Evolutionary conservation across 2,888 invertebrate species (phyloP).

Genomic region (Boloria euphrosyne): DNA sequence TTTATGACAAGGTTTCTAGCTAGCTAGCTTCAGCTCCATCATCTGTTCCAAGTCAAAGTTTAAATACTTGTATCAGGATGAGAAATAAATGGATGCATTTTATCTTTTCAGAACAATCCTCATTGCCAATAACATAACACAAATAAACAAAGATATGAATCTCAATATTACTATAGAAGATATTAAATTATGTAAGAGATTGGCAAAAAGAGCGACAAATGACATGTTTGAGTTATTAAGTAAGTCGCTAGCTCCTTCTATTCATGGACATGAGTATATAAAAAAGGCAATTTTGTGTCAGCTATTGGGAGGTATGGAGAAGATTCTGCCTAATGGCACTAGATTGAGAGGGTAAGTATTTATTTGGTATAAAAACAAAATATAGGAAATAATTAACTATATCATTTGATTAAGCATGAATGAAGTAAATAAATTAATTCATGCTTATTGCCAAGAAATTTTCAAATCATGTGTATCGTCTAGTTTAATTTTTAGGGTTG

Average conservation of each 20-base stretch:
- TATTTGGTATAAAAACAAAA: background rate
- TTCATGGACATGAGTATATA: slow-evolving; percentile 97
- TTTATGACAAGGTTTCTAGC: too few relatives aligned
- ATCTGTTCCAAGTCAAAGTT: too few relatives aligned
- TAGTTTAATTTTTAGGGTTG: too few relatives aligned
- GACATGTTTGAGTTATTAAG: slow-evolving; percentile 95
- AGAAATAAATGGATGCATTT: background rate
- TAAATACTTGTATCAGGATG: too few relatives aligned
- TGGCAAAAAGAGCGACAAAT: slow-evolving; percentile 85
- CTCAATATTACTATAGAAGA: slow-evolving; percentile 91
- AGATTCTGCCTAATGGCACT: slow-evolving; percentile 94
- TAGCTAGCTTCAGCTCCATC: too few relatives aligned
- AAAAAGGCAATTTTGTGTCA: slow-evolving; percentile 98
- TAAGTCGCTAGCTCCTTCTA: slow-evolving; percentile 97
- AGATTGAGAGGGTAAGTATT: slow-evolving; percentile 89
- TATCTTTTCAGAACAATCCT: slow-evolving; percentile 89
- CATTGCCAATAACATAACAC: slow-evolving; percentile 95
- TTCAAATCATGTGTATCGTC: too few relatives aligned
- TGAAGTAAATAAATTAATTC: too few relatives aligned
- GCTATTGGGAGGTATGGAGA: slow-evolving; percentile 97
- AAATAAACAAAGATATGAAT: slow-evolving; percentile 93
- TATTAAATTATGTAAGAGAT: slow-evolving; percentile 92
- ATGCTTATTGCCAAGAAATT: too few relatives aligned
- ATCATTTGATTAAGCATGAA: too few relatives aligned
- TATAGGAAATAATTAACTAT: background rate